Evolutionary conservation across 2,888 invertebrate species (phyloP), one percentile per base, ranked within the genome.

Genomic region (Drosophila mayaguana): DNA sequence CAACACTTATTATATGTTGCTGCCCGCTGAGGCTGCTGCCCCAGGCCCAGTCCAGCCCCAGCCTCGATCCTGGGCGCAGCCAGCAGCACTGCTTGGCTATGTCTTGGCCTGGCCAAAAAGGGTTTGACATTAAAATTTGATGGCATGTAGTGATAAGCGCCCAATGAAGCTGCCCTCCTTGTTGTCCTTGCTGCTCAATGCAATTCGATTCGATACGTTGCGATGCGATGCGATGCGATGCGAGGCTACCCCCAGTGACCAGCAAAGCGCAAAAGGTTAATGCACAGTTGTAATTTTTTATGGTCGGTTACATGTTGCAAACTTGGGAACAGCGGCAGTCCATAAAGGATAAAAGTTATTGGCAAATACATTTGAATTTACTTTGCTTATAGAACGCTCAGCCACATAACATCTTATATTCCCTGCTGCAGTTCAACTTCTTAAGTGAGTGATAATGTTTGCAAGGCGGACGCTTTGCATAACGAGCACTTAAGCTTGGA

Each of bases 231-330:
- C 45, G 59, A 53, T 48, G 46, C 61, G 34, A 48, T 32, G 51
- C 56, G 66, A 45, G 62, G 40, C 32, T 42, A n/a, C 63, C 82
- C 63, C 61, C 46, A 68, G 63, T 77, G 75, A 60, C 73, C 73
- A 66, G 63, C 66, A 55, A 63, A 72, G 65, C 68, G 80, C 86
- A 78, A 88, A 82, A 86, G 86, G 86, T 86, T 86, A 86, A 86
- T 86, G 86, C 89, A 86, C 86, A 88, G 88, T 78, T 85, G 88
- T 86, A 88, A 88, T 85, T 88, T 88, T 85, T 88, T 85, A 85
- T 85, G 87, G 87, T 79, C 84, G 84, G 88, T 85, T 85, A 88
- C 84, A 83, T 88, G 87, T 78, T 80, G 86, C 83, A 78, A 83
- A 84, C 81, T 83, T 81, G 74, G 65, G 80, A 75, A 71, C 77